Evolutionary conservation across 2,113 vertebrate species (phyloP).

Genomic region (Laticauda colubrina): DNA sequence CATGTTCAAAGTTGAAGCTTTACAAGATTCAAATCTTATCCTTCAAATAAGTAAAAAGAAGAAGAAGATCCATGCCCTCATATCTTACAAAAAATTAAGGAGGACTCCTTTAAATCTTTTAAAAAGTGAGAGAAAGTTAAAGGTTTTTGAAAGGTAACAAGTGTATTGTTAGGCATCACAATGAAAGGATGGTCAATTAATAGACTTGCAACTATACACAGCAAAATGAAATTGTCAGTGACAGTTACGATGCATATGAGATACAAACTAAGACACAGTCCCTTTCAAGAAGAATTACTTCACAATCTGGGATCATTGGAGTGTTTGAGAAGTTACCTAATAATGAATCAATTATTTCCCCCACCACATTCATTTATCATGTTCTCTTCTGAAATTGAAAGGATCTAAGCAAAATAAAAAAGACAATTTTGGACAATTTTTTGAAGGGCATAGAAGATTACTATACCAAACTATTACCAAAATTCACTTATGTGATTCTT

Average conservation of each 20-base stretch:
- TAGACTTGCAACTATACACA: not conserved
- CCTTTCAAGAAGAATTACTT: not conserved
- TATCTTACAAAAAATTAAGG: not conserved
- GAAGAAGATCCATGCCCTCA: constrained; percentile 1
- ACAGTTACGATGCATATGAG: not conserved
- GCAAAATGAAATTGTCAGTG: not conserved
- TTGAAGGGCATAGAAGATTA: not conserved
- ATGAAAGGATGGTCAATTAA: not conserved
- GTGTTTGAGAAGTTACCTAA: not conserved
- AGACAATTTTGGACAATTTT: not conserved
- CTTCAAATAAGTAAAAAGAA: constrained; percentile 23
- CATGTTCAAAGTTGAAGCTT: constrained; percentile 11
- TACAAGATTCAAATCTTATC: constrained; percentile 14
- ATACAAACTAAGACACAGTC: not conserved
- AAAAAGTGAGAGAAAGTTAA: not conserved
- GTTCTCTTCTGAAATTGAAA: not conserved
- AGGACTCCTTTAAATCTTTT: not conserved
- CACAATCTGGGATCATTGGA: not conserved
- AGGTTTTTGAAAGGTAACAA: not conserved
- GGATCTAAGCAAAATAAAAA: not conserved
- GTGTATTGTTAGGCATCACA: not conserved
- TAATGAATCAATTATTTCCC: not conserved
- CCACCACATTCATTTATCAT: not conserved
- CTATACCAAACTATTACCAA: not conserved
- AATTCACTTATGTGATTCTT: not conserved